A percentile compares a stretch with the other conserved stretches of the same genome.
Conservation (phyloP, 2,113 vertebrate species). For the Stercorarius parasiticus region DNA sequence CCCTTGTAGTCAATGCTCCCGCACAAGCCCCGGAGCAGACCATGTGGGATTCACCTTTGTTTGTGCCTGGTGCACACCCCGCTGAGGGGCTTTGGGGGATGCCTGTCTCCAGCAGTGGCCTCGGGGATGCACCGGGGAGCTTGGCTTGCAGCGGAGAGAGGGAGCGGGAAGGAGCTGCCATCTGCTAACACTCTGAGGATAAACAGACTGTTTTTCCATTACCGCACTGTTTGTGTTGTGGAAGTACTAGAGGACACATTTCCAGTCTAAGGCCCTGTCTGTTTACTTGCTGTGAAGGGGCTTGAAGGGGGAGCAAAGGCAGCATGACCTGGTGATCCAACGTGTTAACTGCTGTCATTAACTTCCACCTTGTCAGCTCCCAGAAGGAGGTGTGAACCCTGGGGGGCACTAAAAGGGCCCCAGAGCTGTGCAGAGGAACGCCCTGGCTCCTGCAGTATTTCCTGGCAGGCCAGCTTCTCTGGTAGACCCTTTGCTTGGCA, state of each 20-base stretch:
- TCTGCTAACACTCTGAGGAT: conserved; percentile 41
- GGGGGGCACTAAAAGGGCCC: background rate
- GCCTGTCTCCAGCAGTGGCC: background rate
- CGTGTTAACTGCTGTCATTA: conserved; percentile 11
- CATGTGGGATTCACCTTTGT: accelerated
- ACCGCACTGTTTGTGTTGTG: conserved; percentile 32
- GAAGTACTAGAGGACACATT: conserved; percentile 40
- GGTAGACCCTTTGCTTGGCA: background rate
- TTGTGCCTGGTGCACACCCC: accelerated
- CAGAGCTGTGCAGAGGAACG: background rate
- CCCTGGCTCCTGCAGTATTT: background rate
- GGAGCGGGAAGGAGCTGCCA: background rate
- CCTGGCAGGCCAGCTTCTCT: background rate
- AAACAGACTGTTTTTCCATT: conserved; percentile 65
- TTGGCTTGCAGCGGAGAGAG: background rate
- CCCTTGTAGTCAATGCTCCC: background rate
- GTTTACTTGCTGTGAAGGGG: conserved; percentile 40
- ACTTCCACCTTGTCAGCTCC: background rate
- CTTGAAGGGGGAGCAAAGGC: background rate
- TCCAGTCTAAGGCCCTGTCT: background rate
- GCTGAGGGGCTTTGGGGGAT: background rate
- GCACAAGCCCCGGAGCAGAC: background rate
- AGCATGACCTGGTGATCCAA: conserved; percentile 10
- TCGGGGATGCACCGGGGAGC: accelerated
- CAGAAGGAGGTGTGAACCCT: background rate